Evolutionary conservation across 2,113 vertebrate genomes (phyloP).

Genomic region (Forbesichthys papilliferus): DNA sequence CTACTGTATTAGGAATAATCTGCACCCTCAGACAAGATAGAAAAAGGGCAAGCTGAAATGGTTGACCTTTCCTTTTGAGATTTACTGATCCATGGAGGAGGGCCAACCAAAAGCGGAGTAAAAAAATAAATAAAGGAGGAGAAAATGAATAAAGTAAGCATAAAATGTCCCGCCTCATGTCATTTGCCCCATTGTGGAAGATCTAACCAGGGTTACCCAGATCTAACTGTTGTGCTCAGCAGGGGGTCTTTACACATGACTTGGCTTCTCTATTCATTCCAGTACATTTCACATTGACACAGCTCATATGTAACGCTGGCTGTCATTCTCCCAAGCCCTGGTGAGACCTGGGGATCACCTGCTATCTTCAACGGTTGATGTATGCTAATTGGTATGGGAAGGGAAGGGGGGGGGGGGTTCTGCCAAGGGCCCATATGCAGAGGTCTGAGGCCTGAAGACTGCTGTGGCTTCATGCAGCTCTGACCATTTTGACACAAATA

Average conservation of each 20-base stretch:
- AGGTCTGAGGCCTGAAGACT: conserved; percentile 68
- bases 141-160: conserved; percentile 71
- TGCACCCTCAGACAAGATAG: conserved; percentile 48
- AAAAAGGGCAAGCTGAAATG: conserved; percentile 71
- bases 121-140: conserved; percentile 47
- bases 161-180: conserved; percentile 77
- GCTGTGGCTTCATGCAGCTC: conserved; percentile 76
- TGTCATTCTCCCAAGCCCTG: conserved; percentile 50
- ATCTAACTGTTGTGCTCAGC: conserved; percentile 62
- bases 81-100: conserved; percentile 75
- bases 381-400: too few species aligned
- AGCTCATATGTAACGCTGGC: conserved; percentile 54
- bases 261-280: conserved; percentile 78
- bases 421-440: conserved; percentile 55
- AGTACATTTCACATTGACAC: conserved; percentile 73
- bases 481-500: conserved; percentile 82
- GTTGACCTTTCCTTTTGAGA: conserved; percentile 77
- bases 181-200: conserved; percentile 78
- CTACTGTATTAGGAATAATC: conserved; percentile 38
- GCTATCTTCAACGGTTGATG: conserved; percentile 54
- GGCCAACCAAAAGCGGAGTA: conserved; percentile 57
- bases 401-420: conserved; percentile 43
- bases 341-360: conserved; percentile 63
- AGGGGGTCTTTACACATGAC: conserved; percentile 81
- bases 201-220: conserved; percentile 58